Evolutionary conservation across 2,797 vertebrate species (phyloP).

Genomic region (Sebastes itinus): DNA sequence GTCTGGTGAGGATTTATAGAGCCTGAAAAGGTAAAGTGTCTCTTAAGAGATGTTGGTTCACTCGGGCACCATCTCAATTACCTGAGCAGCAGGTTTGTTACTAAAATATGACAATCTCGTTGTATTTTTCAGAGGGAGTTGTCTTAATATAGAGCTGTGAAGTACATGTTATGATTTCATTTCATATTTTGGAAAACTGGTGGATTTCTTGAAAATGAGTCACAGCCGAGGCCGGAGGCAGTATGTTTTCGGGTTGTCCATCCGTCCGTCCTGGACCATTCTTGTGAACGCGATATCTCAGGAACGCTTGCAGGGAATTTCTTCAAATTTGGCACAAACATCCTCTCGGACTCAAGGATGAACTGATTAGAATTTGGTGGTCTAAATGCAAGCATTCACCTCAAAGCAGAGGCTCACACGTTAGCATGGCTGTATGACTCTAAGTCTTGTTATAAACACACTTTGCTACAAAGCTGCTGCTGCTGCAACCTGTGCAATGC

Average conservation of each 20-base stretch:
- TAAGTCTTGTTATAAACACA: not conserved
- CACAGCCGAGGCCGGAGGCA: no score
- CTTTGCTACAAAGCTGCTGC: not conserved
- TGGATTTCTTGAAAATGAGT: rapidly evolving
- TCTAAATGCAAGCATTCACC: no score
- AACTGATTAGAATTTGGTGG: no score
- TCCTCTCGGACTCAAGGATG: no score
- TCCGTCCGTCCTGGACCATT: no score
- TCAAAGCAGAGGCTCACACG: not conserved
- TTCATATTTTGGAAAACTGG: no score
- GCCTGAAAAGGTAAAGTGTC: not conserved
- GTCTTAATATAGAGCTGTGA: not conserved
- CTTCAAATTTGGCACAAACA: no score
- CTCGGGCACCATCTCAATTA: rapidly evolving
- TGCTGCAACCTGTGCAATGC: not conserved
- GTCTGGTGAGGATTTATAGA: not conserved
- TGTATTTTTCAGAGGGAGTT: not conserved
- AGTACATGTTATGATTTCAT: no score
- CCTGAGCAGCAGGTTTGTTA: not conserved
- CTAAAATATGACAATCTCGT: not conserved
- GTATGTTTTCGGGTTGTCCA: no score
- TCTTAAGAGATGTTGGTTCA: not conserved
- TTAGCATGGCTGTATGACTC: not conserved
- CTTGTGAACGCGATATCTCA: no score
- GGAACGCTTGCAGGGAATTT: no score